phyloP scores from a whole-genome alignment of 2,888 invertebrate genomes.

The Schizotus pectinicornis region DNA sequence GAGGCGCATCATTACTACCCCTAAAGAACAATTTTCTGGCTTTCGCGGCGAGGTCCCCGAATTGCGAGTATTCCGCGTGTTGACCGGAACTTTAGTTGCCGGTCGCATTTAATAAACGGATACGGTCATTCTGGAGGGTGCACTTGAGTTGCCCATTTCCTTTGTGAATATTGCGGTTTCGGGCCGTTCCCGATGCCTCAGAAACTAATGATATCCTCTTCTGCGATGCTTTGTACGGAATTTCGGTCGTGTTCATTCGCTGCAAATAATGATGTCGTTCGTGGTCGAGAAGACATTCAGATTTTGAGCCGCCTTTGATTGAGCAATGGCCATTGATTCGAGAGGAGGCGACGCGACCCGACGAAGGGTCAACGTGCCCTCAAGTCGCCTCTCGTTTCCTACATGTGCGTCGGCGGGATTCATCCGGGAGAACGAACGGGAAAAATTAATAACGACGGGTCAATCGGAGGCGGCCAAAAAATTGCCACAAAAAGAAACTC shows the following conservation, averaged over 20 bases:
- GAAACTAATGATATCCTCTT: conserved; percentile 29
- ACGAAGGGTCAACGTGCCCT: neutral
- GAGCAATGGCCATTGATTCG: conserved; percentile 33
- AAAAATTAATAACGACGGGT: conserved; percentile 22
- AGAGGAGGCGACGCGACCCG: conserved; percentile 16
- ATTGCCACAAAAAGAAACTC: no score
- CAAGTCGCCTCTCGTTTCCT: no score
- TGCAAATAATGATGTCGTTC: conserved; percentile 32
- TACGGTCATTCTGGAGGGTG: no score
- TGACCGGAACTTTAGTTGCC: no score
- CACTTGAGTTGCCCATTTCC: no score
- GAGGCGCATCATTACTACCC: no score
- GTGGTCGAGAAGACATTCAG: conserved; percentile 26
- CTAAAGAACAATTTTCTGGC: no score
- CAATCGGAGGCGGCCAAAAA: no score
- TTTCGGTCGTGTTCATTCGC: conserved; percentile 27
- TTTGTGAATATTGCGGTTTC: no score
- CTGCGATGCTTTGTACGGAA: conserved; percentile 15
- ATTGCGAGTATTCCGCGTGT: no score
- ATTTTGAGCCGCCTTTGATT: conserved; percentile 31
- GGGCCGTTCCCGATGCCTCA: conserved; percentile 1
- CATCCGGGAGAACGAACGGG: conserved; percentile 13
- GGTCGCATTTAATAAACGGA: no score
- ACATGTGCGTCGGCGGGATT: neutral
- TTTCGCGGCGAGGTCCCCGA: no score